Percentiles rank a stretch among this genome's conserved stretches.
Evolutionary conservation across 2,797 vertebrate species (phyloP).

Genomic region (Leptoclinus maculatus): DNA sequence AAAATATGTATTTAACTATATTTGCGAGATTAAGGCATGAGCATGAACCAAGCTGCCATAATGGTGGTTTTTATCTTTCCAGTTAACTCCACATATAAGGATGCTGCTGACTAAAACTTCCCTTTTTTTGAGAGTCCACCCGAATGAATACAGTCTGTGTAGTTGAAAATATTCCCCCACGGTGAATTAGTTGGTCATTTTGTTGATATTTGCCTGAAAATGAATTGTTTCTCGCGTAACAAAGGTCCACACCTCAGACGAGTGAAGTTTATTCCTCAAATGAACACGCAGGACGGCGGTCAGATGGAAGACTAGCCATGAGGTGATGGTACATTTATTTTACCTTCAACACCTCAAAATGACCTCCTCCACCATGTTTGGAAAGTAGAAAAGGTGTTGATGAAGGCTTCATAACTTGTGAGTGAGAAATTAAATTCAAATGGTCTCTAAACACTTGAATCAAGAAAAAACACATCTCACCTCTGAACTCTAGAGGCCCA

Average conservation of each 20-base stretch:
- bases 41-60: conserved; percentile 53
- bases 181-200: conserved; percentile 13
- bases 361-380: conserved; percentile 33
- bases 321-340: conserved; percentile 1
- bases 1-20: conserved; percentile 23
- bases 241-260: conserved; percentile 4
- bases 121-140: conserved; percentile 9
- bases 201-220: conserved; percentile 24
- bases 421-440: conserved; percentile 10
- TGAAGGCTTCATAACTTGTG: conserved; percentile 9
- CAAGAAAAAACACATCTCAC: conserved; percentile 18
- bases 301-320: neutral
- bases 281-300: neutral
- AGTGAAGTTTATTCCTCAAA: neutral
- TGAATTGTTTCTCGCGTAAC: neutral
- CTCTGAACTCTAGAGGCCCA: conserved; percentile 25
- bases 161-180: conserved; percentile 4
- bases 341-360: conserved; percentile 36
- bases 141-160: conserved; percentile 5
- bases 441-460: conserved; percentile 52
- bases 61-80: conserved; percentile 36
- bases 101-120: conserved; percentile 45
- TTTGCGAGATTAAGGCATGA: conserved; percentile 61
- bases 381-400: conserved; percentile 15
- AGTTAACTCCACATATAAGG: conserved; percentile 10